Base-by-base conservation (phyloP, 2,113 vertebrate genomes). In the Thymallus thymallus region DNA sequence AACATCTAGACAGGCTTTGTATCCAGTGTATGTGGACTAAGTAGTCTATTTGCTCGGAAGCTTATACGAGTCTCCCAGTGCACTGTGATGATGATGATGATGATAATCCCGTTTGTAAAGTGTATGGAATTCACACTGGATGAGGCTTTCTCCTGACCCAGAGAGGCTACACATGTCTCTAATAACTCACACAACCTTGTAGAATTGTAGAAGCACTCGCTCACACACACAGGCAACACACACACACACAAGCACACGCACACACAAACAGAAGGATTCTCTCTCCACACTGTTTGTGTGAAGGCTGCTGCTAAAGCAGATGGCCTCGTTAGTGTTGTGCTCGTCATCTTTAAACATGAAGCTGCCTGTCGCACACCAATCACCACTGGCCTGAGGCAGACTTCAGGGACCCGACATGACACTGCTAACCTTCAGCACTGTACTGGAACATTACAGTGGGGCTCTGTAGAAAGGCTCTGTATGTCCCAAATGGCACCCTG, bases 281-380 rank as follows among this genome's bases (percentile, higher is more conserved):
- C 58, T 73, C 41, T 64, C 63, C 80, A 81, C 74, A 70, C 70
- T 76, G 82, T 73, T 86, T 72, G 58, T 83, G 18, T 45, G 78
- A 78, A 26, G 85, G 70, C 72, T 75, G 69, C 63, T 70, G 58
- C 64, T 69, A 67, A 78, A 84, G 86, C 85, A 89, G 78, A 87
- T 16, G 66, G 81, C 63, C 82, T 87, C 85, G 85, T 90, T 90
- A 86, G 84, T 89, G 87, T 87, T 76, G 73, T 51, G 70, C 82
- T 86, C 86, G 88, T 91, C 85, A 82, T 85, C 73, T 86, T 83
- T 86, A 74, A 82, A 78, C 73, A 65, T 80, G 58, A 55, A 81
- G 74, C 84, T 86, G 84, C 82, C 77, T 6, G 81, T 65, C 22
- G 6, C 1, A 41, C 61, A 26, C 48, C 6, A 48, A 14, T 68